Base-by-base conservation (phyloP, 53 echinoderm and acorn worm species). In the Zoroaster sp. region DNA sequence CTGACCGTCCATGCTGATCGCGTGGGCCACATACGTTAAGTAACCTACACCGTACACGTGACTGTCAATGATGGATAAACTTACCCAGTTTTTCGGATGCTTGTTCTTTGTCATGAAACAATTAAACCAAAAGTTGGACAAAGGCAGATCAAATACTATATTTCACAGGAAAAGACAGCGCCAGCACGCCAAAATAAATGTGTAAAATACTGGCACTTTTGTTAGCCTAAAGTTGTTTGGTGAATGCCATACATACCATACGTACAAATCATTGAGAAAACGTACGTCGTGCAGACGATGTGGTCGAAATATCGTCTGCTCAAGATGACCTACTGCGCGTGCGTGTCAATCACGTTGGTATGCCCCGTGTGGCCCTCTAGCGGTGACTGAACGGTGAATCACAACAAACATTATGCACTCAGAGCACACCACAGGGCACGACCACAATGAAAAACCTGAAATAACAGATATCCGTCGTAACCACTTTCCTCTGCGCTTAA, bases 361-460 rank as follows among this genome's bases (percentile, higher is more conserved):
- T 33, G 80, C 80, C 80, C 80, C 66, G 80, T 65, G 80, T 65
- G 80, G 80, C 80, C 80, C 80, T 80, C 80, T 80, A 80, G 80
- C 40, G 80, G 80, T 34, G 39, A 40, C 63, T 2, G 21, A 80
- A 40, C 74, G 25, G 45, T 74, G 63, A 80, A 80, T 66, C 80
- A 80, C 76, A 34, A 28, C 78, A 52, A 33, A 31, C 53, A 31
- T 41, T 41, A 51, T 44, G 43, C 75, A 3, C 75, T 4, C 32
- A 43, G 14, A 10, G 7, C 4, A 2, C 17, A 18, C 52, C 17
- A 20, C 52, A 52, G 1, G n/a, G 18, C 63, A 59, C 8, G 8
- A 44, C 8, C 8, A 44, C 8, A 44, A 12, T 7, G 28, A 28
- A 28, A 59, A 25, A 25, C 59, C 63, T 59, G 63, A 59, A 59